Base-by-base conservation (phyloP, 2,888 invertebrate genomes). In the Callyntrura guangdongensis region DNA sequence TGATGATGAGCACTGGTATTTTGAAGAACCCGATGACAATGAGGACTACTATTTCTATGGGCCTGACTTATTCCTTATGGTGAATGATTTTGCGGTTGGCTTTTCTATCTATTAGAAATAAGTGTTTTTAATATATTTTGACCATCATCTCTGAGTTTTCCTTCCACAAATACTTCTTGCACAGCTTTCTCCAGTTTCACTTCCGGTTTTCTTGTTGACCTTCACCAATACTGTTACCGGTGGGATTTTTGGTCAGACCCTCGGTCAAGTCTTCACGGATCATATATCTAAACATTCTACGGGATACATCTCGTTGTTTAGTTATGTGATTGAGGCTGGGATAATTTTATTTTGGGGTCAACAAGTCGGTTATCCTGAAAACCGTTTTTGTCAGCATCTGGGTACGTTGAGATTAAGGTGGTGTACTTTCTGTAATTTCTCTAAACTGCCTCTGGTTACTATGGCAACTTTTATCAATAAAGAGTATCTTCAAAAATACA, bases 121-220 rank as follows among this genome's bases (percentile, higher is more conserved):
- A 82, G 9, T 11, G 17, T 82, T 59, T 61, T 17, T 82, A 59
- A 36, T 82, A 59, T 12, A 82, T 4, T n/a, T 9, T 61, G 22
- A 82, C 82, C 22, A 82, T 36, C 5, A 82, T 61, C 27, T 82
- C 61, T 12, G 27, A 82, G 12, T 64, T 49, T 17, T 22, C 22
- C 20, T 85, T 85, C 0, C 85, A 61, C n/a, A 89, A 56, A 20
- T 79, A 64, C 9, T 36, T 3, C 14, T 89, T 85, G 47, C 77
- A 84, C 45, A 85, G 74, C 61, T 85, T n/a, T n/a, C n/a, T n/a
- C n/a, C n/a, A n/a, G n/a, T n/a, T n/a, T n/a, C n/a, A n/a, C n/a
- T n/a, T n/a, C 74, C 85, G 84, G 74, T 85, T 89, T 59, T 56
- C 64, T 12, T 8, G 64, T 20, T 81, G 89, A 22, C 20, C 4